Base-by-base conservation (phyloP, 2,797 vertebrate genomes). In the Scomberomorus guttatus region DNA sequence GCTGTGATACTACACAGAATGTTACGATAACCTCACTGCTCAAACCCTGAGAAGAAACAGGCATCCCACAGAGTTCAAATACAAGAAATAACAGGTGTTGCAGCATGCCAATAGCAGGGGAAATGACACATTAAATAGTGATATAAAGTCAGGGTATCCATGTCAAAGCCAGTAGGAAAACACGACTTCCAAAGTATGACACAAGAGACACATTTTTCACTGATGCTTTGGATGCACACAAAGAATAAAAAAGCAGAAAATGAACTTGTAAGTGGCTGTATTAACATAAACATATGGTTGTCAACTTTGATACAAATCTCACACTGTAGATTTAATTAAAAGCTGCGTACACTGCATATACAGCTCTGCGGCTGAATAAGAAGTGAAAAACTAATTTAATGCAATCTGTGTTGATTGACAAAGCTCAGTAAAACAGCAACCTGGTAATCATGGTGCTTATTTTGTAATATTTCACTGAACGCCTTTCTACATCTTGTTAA, bases 51-150 rank as follows among this genome's bases (percentile, higher is more conserved):
- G 34, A 37, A 67, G 25, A 46, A 52, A 3, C 32, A 9, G 29
- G 46, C 22, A 1, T 29, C 67, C 51, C n/a, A 39, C 39, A 14
- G 57, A 66, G 66, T 51, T 71, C 39, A 70, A 42, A 51, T 6
- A 46, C 3, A 24, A 58, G 46, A 60, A 20, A 46, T 1, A 48
- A 55, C 46, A 51, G 8, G 4, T 6, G 42, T n/a, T 42, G 25
- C 61, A 0, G 39, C 58, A 56, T 37, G 3, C 9, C 25, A 8
- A 34, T 58, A 51, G 1, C 56, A 18, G 15, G 5, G 46, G 37
- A 14, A 8, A 48, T 4, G 14, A 25, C 37, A 55, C 17, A 25
- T 6, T 24, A 25, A 67, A n/a, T 11, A 56, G 27, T 32, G 29
- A 32, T 6, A 32, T 32, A 6, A 32, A 32, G 29, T 32, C 29